phyloP scores from a whole-genome alignment of 1,140 invertebrate genomes.

The Cherax destructor region DNA sequence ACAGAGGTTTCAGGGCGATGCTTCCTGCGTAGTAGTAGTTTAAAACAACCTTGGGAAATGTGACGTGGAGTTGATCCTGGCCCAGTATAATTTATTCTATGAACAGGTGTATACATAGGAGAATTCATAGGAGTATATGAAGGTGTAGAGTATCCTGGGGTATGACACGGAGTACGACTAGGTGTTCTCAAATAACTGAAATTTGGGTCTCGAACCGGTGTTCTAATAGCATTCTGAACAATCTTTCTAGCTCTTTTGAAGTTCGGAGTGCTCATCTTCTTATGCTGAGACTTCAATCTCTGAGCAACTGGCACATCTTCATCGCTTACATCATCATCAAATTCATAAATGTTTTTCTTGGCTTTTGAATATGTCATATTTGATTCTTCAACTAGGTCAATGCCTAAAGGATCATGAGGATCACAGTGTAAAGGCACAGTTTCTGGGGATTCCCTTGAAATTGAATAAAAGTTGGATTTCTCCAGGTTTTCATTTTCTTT shows the following conservation, averaged over 20 bases:
- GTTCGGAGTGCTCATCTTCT: background rate
- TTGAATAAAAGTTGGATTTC: background rate
- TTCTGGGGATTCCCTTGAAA: conserved; percentile 34
- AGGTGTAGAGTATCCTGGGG: conserved; percentile 27
- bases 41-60: conserved; percentile 38
- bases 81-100: conserved; percentile 47
- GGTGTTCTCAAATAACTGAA: conserved; percentile 57
- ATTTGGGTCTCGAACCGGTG: conserved; percentile 47
- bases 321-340: conserved; percentile 55
- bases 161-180: conserved; percentile 23
- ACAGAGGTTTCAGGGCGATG: background rate
- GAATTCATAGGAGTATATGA: conserved; percentile 33
- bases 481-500: background rate
- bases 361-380: background rate
- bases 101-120: conserved; percentile 54
- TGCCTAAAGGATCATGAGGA: conserved; percentile 50
- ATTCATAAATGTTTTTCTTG: conserved; percentile 41
- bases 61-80: conserved; percentile 56
- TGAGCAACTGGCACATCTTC: conserved; percentile 38
- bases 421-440: conserved; percentile 44
- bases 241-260: conserved; percentile 43
- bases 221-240: conserved; percentile 52
- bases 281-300: conserved; percentile 12
- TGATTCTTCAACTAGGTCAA: conserved; percentile 29
- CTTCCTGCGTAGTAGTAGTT: conserved; percentile 40